Conservation (phyloP, 2,888 invertebrate species). For the Abscondita cerata region DNA sequence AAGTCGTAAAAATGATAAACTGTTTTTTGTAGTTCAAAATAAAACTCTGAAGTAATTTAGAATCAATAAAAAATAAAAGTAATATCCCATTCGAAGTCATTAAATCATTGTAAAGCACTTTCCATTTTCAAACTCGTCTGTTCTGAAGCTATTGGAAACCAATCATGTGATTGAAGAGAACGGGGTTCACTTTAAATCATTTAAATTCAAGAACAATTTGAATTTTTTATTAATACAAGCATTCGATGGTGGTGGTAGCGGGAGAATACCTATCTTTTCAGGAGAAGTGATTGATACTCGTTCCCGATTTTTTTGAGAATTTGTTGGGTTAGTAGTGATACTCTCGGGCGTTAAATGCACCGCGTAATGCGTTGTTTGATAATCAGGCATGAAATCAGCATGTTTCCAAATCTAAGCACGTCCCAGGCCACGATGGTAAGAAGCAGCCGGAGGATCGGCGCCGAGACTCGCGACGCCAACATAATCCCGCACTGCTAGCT, state of each 20-base stretch:
- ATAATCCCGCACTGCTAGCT: conserved; percentile 57
- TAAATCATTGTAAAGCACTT: conserved; percentile 50
- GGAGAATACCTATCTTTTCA: conserved; percentile 15
- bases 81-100: conserved; percentile 48
- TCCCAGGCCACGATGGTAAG: conserved; percentile 44
- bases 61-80: conserved; percentile 45
- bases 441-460: conserved; percentile 49
- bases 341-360: conserved; percentile 39
- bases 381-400: conserved; percentile 56
- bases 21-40: conserved; percentile 35
- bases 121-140: conserved; percentile 45
- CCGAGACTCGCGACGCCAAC: conserved; percentile 59
- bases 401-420: conserved; percentile 57
- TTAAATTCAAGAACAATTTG: conserved; percentile 36
- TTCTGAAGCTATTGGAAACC: conserved; percentile 46
- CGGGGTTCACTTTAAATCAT: conserved; percentile 35
- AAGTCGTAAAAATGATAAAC: conserved; percentile 36
- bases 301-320: conserved; percentile 6
- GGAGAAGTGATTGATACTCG: conserved; percentile 19
- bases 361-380: conserved; percentile 46
- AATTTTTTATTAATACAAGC: conserved; percentile 37
- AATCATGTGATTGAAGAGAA: conserved; percentile 44
- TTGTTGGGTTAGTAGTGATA: conserved; percentile 15
- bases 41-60: conserved; percentile 33
- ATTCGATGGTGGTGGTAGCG: conserved; percentile 15